Percentiles rank a stretch among this genome's conserved stretches.
phyloP scores from a whole-genome alignment of 2,888 invertebrate genomes.

The Cheilosia impressa region DNA sequence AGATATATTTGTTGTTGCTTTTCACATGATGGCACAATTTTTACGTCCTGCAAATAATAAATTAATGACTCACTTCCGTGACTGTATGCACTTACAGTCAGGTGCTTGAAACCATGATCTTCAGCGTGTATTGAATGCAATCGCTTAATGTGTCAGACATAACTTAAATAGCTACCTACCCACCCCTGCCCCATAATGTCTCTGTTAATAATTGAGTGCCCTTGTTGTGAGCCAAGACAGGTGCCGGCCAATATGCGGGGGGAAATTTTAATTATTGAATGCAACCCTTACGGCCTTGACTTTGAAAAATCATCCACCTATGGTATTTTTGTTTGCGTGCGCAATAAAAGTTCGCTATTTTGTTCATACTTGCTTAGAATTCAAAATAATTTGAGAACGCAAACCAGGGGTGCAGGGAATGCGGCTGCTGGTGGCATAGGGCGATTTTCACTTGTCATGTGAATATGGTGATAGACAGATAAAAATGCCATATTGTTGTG shows the following conservation, averaged over 20 bases:
- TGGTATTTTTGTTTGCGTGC: constrained; percentile 43
- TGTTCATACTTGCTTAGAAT: constrained; percentile 5
- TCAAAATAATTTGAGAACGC: constrained; percentile 4
- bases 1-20: not conserved
- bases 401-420: not conserved
- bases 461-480: constrained; percentile 22
- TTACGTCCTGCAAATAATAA: constrained; percentile 4
- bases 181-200: not conserved
- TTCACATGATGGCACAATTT: too few species aligned
- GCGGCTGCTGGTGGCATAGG: constrained; percentile 28
- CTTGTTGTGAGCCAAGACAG: constrained; percentile 36
- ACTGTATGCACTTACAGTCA: constrained; percentile 12
- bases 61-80: constrained; percentile 49
- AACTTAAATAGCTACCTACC: not conserved
- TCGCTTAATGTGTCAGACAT: constrained; percentile 22
- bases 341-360: constrained; percentile 7
- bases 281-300: constrained; percentile 52
- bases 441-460: constrained; percentile 52
- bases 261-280: constrained; percentile 59
- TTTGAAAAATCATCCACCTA: constrained; percentile 59
- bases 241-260: constrained; percentile 15
- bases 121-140: constrained; percentile 30
- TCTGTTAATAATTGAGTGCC: constrained; percentile 53
- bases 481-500: constrained; percentile 3
- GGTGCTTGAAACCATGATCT: constrained; percentile 31